Conservation (phyloP, 1,140 invertebrate genomes). For the Drosophila busckii region DNA sequence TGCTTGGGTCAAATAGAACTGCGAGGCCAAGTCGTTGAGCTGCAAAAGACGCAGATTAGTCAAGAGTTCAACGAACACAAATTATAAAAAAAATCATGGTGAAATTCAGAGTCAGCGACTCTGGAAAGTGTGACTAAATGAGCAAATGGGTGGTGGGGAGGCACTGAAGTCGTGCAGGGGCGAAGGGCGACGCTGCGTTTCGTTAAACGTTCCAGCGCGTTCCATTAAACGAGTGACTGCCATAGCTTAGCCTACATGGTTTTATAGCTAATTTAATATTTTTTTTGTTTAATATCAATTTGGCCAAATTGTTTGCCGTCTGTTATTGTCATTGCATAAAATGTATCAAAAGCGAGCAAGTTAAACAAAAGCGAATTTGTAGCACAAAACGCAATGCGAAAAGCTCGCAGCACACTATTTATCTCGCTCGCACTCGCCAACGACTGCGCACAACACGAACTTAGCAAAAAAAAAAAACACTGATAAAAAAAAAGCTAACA, state of each 20-base stretch:
- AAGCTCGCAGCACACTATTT: conserved; percentile 29
- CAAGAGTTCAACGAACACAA: conserved; percentile 24
- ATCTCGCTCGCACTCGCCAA: conserved; percentile 45
- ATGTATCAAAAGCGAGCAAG: too few species aligned
- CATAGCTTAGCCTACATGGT: too few species aligned
- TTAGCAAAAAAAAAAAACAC: conserved; percentile 35
- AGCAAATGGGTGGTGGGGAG: not conserved
- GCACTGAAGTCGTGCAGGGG: not conserved
- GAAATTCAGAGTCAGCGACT: conserved; percentile 36
- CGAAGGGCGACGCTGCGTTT: not conserved
- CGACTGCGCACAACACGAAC: conserved; percentile 36
- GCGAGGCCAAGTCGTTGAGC: conserved; percentile 86
- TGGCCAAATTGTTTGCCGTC: conserved; percentile 5
- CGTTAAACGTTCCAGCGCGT: too few species aligned
- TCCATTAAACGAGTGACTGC: too few species aligned
- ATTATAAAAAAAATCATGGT: conserved; percentile 14
- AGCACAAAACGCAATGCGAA: conserved; percentile 51
- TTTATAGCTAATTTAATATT: too few species aligned
- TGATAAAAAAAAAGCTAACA: conserved; percentile 40
- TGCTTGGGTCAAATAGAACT: conserved; percentile 93
- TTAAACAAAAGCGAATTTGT: conserved; percentile 65
- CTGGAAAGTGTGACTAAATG: conserved; percentile 13
- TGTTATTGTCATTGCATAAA: too few species aligned
- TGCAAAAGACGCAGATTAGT: conserved; percentile 35
- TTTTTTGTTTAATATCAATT: too few species aligned